A percentile compares a stretch with the other conserved stretches of the same genome.
These are phyloP conservation scores for Latheticus oryzae DNA, from an alignment of 2,888 invertebrate species.

Conservation along the genomic window DNA sequence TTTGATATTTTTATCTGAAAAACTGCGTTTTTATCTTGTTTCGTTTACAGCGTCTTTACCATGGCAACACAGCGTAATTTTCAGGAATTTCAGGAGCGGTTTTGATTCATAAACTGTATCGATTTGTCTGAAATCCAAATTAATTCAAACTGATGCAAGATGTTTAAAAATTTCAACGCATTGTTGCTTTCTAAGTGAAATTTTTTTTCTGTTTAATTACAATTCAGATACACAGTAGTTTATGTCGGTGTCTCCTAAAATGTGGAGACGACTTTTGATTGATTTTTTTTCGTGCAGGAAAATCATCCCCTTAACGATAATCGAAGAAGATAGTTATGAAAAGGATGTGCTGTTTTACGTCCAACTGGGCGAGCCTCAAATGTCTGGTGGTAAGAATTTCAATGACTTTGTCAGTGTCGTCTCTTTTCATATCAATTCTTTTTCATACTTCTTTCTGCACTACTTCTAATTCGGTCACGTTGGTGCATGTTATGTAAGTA, in stretches of 20 bases:
- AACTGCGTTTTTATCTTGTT: too few relatives aligned
- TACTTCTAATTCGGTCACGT: conserved; percentile 59
- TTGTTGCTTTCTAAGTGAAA: too few relatives aligned
- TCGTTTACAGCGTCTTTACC: conserved; percentile 17
- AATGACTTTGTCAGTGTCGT: conserved; percentile 45
- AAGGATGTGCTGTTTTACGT: conserved; percentile 95
- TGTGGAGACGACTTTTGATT: too few relatives aligned
- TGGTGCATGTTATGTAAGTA: conserved; percentile 65
- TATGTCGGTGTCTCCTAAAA: too few relatives aligned
- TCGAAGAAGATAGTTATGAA: conserved; percentile 98
- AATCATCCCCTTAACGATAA: conserved; percentile 84
- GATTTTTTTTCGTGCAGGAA: too few relatives aligned
- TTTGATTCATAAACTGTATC: too few relatives aligned
- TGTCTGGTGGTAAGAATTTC: conserved; percentile 81
- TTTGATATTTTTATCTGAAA: too few relatives aligned
- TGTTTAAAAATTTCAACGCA: too few relatives aligned
- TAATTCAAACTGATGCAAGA: too few relatives aligned
- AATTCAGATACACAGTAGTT: too few relatives aligned
- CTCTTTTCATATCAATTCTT: conserved; percentile 46
- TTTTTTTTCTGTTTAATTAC: too few relatives aligned
- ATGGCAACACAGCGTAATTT: conserved; percentile 24
- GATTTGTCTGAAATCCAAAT: too few relatives aligned
- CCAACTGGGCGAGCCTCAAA: conserved; percentile 88
- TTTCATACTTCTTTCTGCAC: conserved; percentile 57
- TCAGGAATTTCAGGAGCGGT: conserved; percentile 16